Base-by-base conservation (phyloP, 2,888 invertebrate genomes). In the Sphaerophoria rueppellii region DNA sequence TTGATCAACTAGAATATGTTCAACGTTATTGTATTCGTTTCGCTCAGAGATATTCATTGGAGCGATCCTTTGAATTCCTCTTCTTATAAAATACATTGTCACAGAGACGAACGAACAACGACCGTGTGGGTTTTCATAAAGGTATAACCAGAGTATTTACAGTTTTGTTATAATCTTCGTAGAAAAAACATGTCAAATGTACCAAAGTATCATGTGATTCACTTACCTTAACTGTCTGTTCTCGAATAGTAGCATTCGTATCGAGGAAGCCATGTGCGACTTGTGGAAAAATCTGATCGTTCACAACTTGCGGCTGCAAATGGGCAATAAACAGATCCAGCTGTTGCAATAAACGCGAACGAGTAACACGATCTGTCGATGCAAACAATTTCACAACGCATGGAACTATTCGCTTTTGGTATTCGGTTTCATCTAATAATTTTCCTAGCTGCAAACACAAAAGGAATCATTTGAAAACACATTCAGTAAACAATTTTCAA, bases 311-410 rank as follows among this genome's bases (percentile, higher is more conserved):
- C 60, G 96, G 95, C 89, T 96, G 96, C 57, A 96, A 92, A 90
- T 96, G 96, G 89, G 95, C 94, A 85, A 97, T 95, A 89, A 99
- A 99, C 90, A 96, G 94, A 90, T 99, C 98, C 73, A 99, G 92
- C 91, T 99, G 98, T 90, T 98, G 98, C 85, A 99, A 93, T 58
- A 99, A 93, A 87, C 98, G 95, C 0, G 99, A 97, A 87, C 99
- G 94, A 0, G 99, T 99, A 0, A 98, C 98, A 88, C 99, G 93
- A 92, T 99, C 99, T 87, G 98, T 97, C 1, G 98, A 98, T 0
- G 96, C 96, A 92, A 99, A 99, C 82, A 99, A 93, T 91, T 99
- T 99, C 6, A 99, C 97, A 34, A 99, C 97, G 91, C 99, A 99
- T 1, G 99, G 99, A 65, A 99, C 98, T 89, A 99, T 98, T 90